Conservation (phyloP, 2,888 invertebrate genomes). For the Cryptocephalus moraei region DNA sequence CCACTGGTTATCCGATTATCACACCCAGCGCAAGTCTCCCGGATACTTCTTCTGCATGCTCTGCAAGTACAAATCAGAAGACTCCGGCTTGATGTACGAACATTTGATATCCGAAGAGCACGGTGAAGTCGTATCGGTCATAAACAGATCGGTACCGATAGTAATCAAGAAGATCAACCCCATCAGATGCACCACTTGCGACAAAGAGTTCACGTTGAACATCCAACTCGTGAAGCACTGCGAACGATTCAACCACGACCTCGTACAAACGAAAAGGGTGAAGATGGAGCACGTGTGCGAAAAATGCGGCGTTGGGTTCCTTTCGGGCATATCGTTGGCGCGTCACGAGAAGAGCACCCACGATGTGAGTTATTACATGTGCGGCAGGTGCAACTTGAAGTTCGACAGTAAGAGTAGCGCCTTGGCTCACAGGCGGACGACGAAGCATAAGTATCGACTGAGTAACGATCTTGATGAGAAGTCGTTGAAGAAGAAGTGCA, state of each 20-base stretch:
- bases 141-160: slow-evolving; percentile 73
- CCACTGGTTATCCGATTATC: slow-evolving; percentile 65
- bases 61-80: slow-evolving; percentile 59
- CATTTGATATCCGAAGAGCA: slow-evolving; percentile 60
- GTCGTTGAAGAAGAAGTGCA: slow-evolving; percentile 42
- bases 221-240: slow-evolving; percentile 59
- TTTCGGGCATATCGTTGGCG: slow-evolving; percentile 51
- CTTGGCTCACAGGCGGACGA: slow-evolving; percentile 53
- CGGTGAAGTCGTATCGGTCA: slow-evolving; percentile 60
- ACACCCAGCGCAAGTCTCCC: slow-evolving; percentile 37
- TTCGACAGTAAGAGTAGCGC: slow-evolving; percentile 54
- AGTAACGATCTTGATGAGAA: slow-evolving; percentile 29
- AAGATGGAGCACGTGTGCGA: slow-evolving; percentile 54
- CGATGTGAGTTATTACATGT: slow-evolving; percentile 50
- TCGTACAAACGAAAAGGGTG: slow-evolving; percentile 13
- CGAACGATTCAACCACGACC: slow-evolving; percentile 36
- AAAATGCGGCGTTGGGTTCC: slow-evolving; percentile 41
- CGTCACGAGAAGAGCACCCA: slow-evolving; percentile 56
- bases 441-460: slow-evolving; percentile 52
- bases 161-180: slow-evolving; percentile 58
- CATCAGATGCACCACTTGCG: slow-evolving; percentile 57
- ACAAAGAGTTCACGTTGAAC: slow-evolving; percentile 61
- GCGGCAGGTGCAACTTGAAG: slow-evolving; percentile 55
- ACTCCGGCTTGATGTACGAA: slow-evolving; percentile 53
- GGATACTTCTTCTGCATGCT: slow-evolving; percentile 64